A percentile compares a stretch with the other conserved stretches of the same genome.
phyloP scores from a whole-genome alignment of 2,113 vertebrate genomes.

The Capricornis sumatraensis region DNA sequence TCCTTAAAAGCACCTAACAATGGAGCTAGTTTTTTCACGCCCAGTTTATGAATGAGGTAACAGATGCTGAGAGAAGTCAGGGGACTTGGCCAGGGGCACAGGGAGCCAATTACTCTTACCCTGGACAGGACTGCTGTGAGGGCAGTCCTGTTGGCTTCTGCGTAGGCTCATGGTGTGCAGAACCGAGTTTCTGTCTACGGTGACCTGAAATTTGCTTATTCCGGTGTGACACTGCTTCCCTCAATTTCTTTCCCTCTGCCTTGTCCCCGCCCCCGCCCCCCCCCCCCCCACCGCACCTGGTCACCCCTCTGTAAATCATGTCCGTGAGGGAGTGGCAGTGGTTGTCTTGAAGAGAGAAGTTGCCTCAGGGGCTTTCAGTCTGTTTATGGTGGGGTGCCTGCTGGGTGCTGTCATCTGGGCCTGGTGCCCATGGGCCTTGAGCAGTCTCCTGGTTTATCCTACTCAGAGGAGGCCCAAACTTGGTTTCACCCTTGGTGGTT shows the following conservation, averaged over 20 bases:
- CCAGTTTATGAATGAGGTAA: neutral
- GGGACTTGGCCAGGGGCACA: neutral
- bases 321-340: neutral
- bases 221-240: neutral
- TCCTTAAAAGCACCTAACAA: neutral
- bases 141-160: neutral
- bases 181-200: neutral
- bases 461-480: neutral
- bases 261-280: rapidly evolving
- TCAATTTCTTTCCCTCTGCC: neutral
- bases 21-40: neutral
- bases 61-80: neutral
- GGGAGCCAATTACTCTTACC: neutral
- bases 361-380: neutral
- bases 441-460: neutral
- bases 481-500: neutral
- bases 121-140: neutral
- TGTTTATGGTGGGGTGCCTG: neutral
- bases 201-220: neutral
- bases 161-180: neutral
- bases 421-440: neutral
- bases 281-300: rapidly evolving
- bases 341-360: neutral
- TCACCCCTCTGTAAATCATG: neutral
- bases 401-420: neutral